Conservation (phyloP, 2,888 invertebrate genomes). For the Imbricaverruca yamaguchii region DNA sequence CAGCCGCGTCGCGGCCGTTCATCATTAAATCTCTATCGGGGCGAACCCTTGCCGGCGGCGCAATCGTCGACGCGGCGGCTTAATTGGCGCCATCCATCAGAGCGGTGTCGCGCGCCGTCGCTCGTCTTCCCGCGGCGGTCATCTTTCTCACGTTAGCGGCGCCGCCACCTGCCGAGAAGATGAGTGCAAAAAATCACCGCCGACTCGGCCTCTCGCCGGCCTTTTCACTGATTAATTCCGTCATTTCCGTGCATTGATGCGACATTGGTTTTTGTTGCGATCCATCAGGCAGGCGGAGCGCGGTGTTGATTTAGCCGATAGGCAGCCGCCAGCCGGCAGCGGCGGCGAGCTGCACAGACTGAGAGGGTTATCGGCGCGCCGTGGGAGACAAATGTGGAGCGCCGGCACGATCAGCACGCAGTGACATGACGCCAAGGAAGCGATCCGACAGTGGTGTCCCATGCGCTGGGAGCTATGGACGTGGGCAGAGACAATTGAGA, state of each 20-base stretch:
- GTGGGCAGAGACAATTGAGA: no score
- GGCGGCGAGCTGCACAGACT: no score
- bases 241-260: slow-evolving; percentile 19
- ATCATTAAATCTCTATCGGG: slow-evolving; percentile 16
- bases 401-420: no score
- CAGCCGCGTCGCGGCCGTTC: slow-evolving; percentile 5
- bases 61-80: not conserved
- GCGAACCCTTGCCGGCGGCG: not conserved
- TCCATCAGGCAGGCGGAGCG: not conserved
- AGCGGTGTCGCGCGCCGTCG: not conserved
- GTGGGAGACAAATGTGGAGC: no score
- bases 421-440: no score
- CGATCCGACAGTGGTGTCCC: no score
- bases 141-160: slow-evolving; percentile 12
- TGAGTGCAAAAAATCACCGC: slow-evolving; percentile 11
- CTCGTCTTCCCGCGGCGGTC: not conserved
- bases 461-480: no score
- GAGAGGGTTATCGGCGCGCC: no score
- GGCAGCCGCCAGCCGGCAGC: not conserved
- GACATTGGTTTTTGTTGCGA: not conserved
- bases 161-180: slow-evolving; percentile 17
- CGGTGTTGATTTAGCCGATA: slow-evolving; percentile 19
- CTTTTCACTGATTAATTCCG: slow-evolving; percentile 21
- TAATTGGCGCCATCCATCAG: slow-evolving; percentile 15
- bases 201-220: not conserved